Conservation (phyloP, 2,113 vertebrate species). For the Carlito syrichta region DNA sequence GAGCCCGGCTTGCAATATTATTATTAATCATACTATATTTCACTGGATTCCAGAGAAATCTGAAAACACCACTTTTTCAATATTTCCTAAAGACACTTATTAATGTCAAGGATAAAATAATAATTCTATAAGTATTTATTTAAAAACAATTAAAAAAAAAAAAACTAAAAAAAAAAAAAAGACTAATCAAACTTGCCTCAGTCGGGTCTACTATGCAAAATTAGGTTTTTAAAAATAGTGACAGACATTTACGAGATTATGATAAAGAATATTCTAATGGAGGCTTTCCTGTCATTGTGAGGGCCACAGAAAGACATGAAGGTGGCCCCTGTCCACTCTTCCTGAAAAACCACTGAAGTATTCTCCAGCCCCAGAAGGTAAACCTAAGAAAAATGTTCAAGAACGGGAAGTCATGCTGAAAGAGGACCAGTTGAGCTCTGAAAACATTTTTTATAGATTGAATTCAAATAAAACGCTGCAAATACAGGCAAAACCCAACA, state of each 20-base stretch:
- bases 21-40: neutral
- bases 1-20: too few species aligned
- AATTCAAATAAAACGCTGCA: neutral
- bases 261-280: neutral
- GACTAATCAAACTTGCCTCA: neutral
- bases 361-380: neutral
- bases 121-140: neutral
- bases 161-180: neutral
- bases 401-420: neutral
- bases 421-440: neutral
- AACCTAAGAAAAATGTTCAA: too few species aligned
- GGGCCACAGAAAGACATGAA: neutral
- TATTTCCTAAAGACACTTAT: neutral
- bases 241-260: neutral
- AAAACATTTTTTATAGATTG: neutral
- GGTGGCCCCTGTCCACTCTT: neutral
- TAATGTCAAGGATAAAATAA: neutral
- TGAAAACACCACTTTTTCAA: neutral
- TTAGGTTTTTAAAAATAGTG: neutral
- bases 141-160: neutral
- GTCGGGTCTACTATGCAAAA: neutral
- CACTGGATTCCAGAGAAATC: neutral
- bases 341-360: neutral
- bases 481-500: neutral
- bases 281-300: neutral